phyloP scores from a whole-genome alignment of 2,888 invertebrate species.

The Pyrochroa serraticornis region DNA sequence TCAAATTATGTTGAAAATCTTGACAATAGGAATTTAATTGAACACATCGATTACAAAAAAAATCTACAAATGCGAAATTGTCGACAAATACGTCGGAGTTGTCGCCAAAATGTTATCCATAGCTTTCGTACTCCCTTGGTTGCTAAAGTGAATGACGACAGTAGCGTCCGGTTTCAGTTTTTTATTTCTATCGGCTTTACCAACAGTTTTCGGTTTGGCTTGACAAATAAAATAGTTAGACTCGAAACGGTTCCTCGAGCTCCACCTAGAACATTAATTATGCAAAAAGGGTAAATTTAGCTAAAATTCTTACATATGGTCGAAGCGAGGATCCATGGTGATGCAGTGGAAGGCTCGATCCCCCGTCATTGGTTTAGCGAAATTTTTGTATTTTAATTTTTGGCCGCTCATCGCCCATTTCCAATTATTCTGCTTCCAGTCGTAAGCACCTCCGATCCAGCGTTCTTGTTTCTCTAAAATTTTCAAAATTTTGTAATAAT shows the following conservation, averaged over 20 bases:
- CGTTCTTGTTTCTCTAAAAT: slow-evolving; percentile 57
- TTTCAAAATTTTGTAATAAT: background rate
- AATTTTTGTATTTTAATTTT: slow-evolving; percentile 71
- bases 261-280: slow-evolving; percentile 64
- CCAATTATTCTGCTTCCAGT: slow-evolving; percentile 66
- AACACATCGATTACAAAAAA: too few relatives aligned
- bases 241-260: slow-evolving; percentile 65
- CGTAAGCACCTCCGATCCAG: slow-evolving; percentile 72
- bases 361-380: slow-evolving; percentile 62
- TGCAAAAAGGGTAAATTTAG: background rate
- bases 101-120: background rate
- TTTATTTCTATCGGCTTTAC: slow-evolving; percentile 12
- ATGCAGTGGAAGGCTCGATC: slow-evolving; percentile 51
- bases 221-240: slow-evolving; percentile 72
- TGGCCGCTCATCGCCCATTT: slow-evolving; percentile 77
- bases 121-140: background rate
- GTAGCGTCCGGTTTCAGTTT: slow-evolving; percentile 10
- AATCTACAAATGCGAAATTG: too few relatives aligned
- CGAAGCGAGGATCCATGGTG: slow-evolving; percentile 68
- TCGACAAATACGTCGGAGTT: background rate
- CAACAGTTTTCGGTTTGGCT: slow-evolving; percentile 57
- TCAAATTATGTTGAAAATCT: too few relatives aligned
- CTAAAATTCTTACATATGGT: slow-evolving; percentile 39
- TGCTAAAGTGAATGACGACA: slow-evolving; percentile 12
- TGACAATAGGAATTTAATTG: too few relatives aligned